phyloP scores from a whole-genome alignment of 2,797 vertebrate genomes.

The Mormyrops boulengeri region DNA sequence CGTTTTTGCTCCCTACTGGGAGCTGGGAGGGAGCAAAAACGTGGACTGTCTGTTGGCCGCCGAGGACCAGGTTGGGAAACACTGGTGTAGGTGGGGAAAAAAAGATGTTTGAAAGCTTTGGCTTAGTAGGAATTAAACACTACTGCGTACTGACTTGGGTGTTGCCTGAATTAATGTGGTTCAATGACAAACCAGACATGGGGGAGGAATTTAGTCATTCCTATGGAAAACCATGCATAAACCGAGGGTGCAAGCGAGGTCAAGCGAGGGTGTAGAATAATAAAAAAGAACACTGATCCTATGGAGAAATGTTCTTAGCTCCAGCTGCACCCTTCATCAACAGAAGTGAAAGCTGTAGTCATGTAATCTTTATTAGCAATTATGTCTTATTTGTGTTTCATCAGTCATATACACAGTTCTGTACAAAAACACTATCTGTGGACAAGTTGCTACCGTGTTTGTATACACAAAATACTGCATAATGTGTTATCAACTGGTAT shows the following conservation, averaged over 20 bases:
- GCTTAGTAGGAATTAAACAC: slow-evolving; percentile 27
- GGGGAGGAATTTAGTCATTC: neutral
- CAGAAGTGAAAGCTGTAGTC: too few species aligned
- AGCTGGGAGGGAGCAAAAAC: neutral
- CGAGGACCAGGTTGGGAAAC: neutral
- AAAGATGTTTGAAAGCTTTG: slow-evolving; percentile 43
- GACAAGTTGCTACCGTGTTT: too few species aligned
- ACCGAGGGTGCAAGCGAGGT: neutral
- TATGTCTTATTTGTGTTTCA: too few species aligned
- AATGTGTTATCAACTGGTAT: too few species aligned
- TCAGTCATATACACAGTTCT: too few species aligned
- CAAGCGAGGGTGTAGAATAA: neutral
- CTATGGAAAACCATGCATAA: neutral
- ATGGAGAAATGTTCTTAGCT: neutral
- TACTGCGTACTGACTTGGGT: neutral
- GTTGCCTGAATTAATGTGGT: neutral
- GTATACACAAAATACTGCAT: too few species aligned
- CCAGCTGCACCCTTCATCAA: too few species aligned
- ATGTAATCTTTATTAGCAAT: too few species aligned
- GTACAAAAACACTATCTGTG: too few species aligned
- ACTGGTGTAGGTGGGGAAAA: slow-evolving; percentile 12
- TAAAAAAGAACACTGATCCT: neutral
- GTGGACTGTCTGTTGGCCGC: neutral
- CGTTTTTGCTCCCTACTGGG: neutral
- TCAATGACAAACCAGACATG: neutral